Evolutionary conservation across 2,113 vertebrate species (phyloP), one percentile per base, ranked within the genome.

Genomic region (Onychostoma macrolepis): DNA sequence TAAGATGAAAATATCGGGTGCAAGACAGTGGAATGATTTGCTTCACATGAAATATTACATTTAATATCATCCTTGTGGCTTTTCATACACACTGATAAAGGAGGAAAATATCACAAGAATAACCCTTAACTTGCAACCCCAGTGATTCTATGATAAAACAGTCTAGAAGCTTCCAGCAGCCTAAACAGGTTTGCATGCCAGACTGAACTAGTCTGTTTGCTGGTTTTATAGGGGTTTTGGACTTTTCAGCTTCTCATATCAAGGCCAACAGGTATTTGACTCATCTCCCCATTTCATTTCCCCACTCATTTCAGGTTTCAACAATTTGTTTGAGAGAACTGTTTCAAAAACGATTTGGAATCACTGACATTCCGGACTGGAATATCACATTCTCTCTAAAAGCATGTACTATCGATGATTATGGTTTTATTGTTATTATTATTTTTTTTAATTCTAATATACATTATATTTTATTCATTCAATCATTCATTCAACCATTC

Each of bases 11-110:
- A 53, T 71, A 63, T 9, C 61, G 56, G 67, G 79, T 81, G 48
- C 28, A 69, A 12, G 28, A 48, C 75, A 83, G 86, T 83, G 79
- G 36, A 89, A 89, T 69, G 26, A 48, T 80, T 48, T 79, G 24
- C 19, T 78, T 65, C 36, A 56, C 36, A 28, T 53, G 10, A 30
- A n/a, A 61, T 72, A 63, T 79, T 84, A 79, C 36, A 72, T 80
- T 19, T 17, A 75, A 38, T 38, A 71, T 21, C 1, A 41, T 24
- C 61, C 4, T 28, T 33, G 76, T 48, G 24, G 45, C 48, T 53
- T 24, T 78, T 53, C 17, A 76, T 28, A 17, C 2, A 72, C 36
- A 3, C 2, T 24, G 71, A 74, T 11, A 41, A 72, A 38, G 19
- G 0, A 41, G 33, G 19, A 38, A 38, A 72, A 41, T 24, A 72